These are phyloP conservation scores for Diaphora mendica DNA, from an alignment of 2,888 invertebrate species.

Conservation along the genomic window DNA sequence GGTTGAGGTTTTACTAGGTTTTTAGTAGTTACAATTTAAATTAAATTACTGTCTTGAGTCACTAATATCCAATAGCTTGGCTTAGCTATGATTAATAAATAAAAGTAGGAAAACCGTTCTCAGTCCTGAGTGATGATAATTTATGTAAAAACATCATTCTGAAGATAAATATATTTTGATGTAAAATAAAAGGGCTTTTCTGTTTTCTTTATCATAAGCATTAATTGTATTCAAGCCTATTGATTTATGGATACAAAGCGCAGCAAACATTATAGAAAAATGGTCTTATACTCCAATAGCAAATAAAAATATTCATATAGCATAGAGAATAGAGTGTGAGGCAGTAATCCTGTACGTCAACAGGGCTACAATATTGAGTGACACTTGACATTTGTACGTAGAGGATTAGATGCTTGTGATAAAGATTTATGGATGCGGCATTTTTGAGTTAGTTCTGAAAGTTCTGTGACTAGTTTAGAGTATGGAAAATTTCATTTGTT, in stretches of 20 bases:
- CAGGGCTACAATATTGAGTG: conserved; percentile 74
- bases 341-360: conserved; percentile 76
- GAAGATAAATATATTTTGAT: too few species aligned
- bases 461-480: background rate
- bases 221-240: background rate
- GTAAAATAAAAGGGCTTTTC: too few species aligned
- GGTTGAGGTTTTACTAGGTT: too few species aligned
- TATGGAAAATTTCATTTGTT: background rate
- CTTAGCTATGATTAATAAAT: too few species aligned
- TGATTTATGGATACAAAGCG: conserved; percentile 3
- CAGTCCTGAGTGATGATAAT: too few species aligned
- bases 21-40: too few species aligned
- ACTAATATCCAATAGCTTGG: too few species aligned
- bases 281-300: conserved; percentile 16
- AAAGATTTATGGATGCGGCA: conserved; percentile 61
- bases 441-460: conserved; percentile 18
- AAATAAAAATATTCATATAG: conserved; percentile 47
- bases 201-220: background rate
- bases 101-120: too few species aligned
- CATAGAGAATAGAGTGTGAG: conserved; percentile 47
- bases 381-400: conserved; percentile 79
- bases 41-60: too few species aligned
- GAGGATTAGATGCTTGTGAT: conserved; percentile 27
- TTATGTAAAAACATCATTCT: too few species aligned
- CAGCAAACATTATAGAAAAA: conserved; percentile 19